Evolutionary conservation across 2,888 invertebrate genomes (phyloP).

Genomic region (Cremastinae sp.): DNA sequence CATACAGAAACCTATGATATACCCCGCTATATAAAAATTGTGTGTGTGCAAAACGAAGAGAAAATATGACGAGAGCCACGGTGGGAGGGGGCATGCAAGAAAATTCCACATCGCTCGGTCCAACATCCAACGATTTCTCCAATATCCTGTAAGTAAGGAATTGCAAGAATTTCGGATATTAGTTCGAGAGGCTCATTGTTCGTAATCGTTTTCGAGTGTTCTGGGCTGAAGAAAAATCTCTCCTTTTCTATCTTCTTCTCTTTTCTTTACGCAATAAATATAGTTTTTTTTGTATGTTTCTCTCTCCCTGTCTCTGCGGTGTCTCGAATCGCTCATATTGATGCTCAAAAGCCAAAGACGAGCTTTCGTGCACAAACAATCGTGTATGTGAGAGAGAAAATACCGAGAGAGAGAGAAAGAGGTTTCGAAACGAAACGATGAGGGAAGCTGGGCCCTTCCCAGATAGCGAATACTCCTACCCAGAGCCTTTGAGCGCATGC

Average conservation of each 20-base stretch:
- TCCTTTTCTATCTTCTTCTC: slow-evolving; percentile 28
- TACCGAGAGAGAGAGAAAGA: slow-evolving; percentile 29
- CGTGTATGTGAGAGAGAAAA: slow-evolving; percentile 33
- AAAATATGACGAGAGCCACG: slow-evolving; percentile 13
- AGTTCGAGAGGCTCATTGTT: slow-evolving; percentile 71
- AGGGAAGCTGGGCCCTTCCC: slow-evolving; percentile 20
- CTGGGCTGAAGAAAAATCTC: slow-evolving; percentile 21
- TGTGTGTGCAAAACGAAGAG: slow-evolving; percentile 8
- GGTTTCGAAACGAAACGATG: slow-evolving; percentile 18
- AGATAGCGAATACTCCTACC: slow-evolving; percentile 31
- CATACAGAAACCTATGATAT: background rate
- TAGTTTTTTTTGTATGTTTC: slow-evolving; percentile 21
- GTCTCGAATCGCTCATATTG: slow-evolving; percentile 23
- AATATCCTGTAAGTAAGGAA: slow-evolving; percentile 73
- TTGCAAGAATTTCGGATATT: slow-evolving; percentile 77
- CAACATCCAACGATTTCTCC: slow-evolving; percentile 63
- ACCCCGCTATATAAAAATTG: background rate
- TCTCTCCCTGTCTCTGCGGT: slow-evolving; percentile 25
- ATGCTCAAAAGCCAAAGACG: slow-evolving; percentile 28
- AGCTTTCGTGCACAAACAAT: slow-evolving; percentile 26
- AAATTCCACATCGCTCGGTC: slow-evolving; percentile 57
- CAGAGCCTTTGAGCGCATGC: slow-evolving; percentile 66
- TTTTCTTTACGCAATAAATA: slow-evolving; percentile 35
- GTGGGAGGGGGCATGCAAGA: slow-evolving; percentile 53
- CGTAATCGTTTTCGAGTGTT: slow-evolving; percentile 72